A percentile compares a stretch with the other conserved stretches of the same genome.
Evolutionary conservation across 2,797 vertebrate genomes (phyloP).

Genomic region (Propithecus perrieri): DNA sequence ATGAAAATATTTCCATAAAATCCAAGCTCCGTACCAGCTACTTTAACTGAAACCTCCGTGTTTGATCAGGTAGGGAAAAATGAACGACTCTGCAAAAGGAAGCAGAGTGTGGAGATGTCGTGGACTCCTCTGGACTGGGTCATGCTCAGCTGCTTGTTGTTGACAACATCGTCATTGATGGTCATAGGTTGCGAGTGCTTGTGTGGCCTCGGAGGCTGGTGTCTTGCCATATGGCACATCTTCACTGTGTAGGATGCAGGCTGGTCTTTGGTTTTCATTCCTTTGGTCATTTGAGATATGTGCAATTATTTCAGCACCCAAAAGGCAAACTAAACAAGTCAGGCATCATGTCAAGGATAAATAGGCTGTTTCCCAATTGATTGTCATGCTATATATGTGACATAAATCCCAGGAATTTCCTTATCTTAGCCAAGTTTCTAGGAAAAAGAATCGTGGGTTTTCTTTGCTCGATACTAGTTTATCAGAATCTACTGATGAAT

Average conservation of each 20-base stretch:
- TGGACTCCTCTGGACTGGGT: background rate
- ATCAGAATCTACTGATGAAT: background rate
- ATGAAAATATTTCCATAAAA: conserved; percentile 8
- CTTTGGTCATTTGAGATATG: background rate
- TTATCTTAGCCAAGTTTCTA: background rate
- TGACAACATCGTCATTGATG: background rate
- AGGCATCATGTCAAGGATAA: background rate
- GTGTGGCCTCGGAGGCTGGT: background rate
- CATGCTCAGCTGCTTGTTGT: background rate
- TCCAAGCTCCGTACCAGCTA: background rate
- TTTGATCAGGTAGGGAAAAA: background rate
- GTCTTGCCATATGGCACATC: background rate
- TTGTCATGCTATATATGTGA: background rate
- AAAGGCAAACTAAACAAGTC: background rate
- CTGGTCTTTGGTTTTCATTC: background rate
- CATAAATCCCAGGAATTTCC: background rate
- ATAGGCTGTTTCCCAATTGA: background rate
- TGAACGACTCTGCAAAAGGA: background rate
- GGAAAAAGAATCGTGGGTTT: background rate
- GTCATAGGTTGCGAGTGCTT: background rate
- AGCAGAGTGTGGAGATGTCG: background rate
- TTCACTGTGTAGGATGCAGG: background rate
- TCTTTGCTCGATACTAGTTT: background rate
- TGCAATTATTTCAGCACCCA: background rate
- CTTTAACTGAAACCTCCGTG: background rate